phyloP scores from a whole-genome alignment of 2,797 vertebrate species.

The Cygnus olor region DNA sequence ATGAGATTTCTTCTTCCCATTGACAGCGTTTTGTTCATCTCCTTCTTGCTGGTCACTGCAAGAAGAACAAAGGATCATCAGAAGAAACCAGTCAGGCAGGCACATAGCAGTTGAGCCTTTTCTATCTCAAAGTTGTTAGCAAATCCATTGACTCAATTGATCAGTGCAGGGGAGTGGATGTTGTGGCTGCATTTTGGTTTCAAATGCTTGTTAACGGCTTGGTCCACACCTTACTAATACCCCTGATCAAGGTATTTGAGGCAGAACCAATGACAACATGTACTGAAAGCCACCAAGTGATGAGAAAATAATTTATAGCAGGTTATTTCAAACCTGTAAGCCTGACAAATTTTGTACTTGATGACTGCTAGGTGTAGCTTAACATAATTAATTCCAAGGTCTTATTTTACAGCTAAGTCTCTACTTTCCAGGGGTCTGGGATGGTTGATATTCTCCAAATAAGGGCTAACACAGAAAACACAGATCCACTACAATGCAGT shows the following conservation, averaged over 20 bases:
- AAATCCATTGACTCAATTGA: neutral
- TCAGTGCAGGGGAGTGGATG: neutral
- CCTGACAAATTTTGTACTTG: neutral
- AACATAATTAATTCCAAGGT: neutral
- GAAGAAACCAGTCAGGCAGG: neutral
- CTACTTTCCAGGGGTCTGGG: neutral
- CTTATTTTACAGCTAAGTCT: neutral
- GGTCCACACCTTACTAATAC: neutral
- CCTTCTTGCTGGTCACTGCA: conserved; percentile 73
- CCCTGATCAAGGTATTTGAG: neutral
- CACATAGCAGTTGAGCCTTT: neutral
- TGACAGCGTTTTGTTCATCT: conserved; percentile 73
- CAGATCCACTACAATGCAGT: neutral
- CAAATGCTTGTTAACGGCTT: neutral
- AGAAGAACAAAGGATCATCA: conserved; percentile 14
- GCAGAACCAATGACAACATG: neutral
- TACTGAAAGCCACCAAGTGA: neutral
- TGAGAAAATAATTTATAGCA: neutral
- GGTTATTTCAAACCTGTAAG: neutral
- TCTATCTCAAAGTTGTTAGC: neutral
- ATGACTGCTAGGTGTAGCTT: neutral
- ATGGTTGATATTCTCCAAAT: neutral
- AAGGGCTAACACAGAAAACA: neutral
- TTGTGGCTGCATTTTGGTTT: neutral
- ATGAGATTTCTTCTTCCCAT: conserved; percentile 80